Conservation (phyloP, 2,113 vertebrate species). For the Noctilio leporinus region DNA sequence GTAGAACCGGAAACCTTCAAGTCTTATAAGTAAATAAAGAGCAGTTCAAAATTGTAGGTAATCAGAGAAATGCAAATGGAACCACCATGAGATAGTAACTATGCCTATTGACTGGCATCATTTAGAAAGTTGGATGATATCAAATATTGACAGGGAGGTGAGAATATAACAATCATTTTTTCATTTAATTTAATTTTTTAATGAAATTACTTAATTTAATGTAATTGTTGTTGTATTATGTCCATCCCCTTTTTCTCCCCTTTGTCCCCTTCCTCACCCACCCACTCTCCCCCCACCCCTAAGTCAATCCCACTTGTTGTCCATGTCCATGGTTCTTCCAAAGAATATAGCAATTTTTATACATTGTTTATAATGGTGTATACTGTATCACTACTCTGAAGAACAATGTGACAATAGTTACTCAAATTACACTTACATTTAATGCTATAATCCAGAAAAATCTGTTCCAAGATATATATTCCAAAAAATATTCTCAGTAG, state of each 20-base stretch:
- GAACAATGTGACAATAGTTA: neutral
- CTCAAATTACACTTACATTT: neutral
- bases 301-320: no score
- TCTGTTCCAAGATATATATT: neutral
- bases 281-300: no score
- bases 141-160: neutral
- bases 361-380: neutral
- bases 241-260: no score
- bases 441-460: neutral
- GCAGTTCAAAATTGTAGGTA: neutral
- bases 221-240: no score
- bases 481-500: neutral
- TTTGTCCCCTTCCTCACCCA: no score
- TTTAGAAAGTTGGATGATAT: neutral
- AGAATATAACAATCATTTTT: neutral
- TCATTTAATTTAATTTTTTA: no score
- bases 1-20: neutral
- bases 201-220: no score
- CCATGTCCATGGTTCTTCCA: no score
- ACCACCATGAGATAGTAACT: neutral
- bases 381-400: neutral
- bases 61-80: neutral
- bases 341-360: neutral
- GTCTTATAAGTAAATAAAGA: neutral
- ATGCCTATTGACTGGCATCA: neutral